Percentiles rank a stretch among this genome's conserved stretches.
Conservation (phyloP, 2,888 invertebrate species). For the Parnassius glacialis region DNA sequence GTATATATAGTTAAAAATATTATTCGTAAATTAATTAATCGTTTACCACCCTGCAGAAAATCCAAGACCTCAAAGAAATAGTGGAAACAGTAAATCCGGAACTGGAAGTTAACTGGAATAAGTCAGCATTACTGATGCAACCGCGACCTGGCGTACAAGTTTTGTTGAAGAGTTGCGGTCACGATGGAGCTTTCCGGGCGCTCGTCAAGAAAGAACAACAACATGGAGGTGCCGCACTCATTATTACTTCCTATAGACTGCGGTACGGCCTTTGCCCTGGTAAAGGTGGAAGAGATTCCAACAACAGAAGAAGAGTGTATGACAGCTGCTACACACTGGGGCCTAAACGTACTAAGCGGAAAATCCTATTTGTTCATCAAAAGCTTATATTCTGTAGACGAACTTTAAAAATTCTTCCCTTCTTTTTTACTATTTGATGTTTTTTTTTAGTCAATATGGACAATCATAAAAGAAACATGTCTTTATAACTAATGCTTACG, state of each 20-base stretch:
- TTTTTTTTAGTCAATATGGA: too few relatives aligned
- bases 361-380: slow-evolving; percentile 50
- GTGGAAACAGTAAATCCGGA: slow-evolving; percentile 46
- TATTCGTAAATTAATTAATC: too few relatives aligned
- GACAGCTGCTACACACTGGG: slow-evolving; percentile 42
- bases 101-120: slow-evolving; percentile 53
- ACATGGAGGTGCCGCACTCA: slow-evolving; percentile 40
- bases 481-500: too few relatives aligned
- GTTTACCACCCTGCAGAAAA: slow-evolving; percentile 40
- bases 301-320: slow-evolving; percentile 50
- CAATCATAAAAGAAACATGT: too few relatives aligned
- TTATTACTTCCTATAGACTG: slow-evolving; percentile 41
- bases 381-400: slow-evolving; percentile 33
- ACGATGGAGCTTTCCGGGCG: slow-evolving; percentile 58
- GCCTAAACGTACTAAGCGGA: slow-evolving; percentile 46
- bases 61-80: slow-evolving; percentile 46
- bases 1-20: too few relatives aligned
- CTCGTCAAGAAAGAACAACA: slow-evolving; percentile 47
- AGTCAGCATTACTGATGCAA: slow-evolving; percentile 57
- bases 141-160: slow-evolving; percentile 57
- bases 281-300: slow-evolving; percentile 50
- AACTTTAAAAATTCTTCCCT: slow-evolving; percentile 33
- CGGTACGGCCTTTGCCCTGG: slow-evolving; percentile 53
- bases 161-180: slow-evolving; percentile 49
- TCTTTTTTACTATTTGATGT: too few relatives aligned